Evolutionary conservation across 2,888 invertebrate genomes (phyloP).

Genomic region (Tachina grossa): DNA sequence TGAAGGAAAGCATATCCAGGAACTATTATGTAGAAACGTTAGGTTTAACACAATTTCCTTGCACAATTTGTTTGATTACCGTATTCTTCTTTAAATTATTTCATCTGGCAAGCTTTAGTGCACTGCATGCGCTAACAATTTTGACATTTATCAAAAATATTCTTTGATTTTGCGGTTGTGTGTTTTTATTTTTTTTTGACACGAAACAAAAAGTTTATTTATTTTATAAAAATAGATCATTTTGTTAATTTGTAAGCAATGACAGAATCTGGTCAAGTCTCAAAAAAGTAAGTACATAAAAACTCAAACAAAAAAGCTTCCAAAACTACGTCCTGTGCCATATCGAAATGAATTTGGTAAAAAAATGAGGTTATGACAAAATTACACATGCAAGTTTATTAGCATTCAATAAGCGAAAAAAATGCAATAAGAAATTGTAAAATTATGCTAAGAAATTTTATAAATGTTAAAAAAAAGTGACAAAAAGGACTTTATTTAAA

Average conservation of each 20-base stretch:
- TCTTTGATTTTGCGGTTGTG: conserved; percentile 4
- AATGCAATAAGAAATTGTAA: conserved; percentile 1
- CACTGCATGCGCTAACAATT: conserved; percentile 45
- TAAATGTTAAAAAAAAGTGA: background rate
- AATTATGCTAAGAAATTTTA: background rate
- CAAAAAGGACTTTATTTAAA: background rate
- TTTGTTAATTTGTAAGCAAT: conserved; percentile 71
- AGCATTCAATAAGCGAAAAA: background rate
- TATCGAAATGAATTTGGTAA: conserved; percentile 29
- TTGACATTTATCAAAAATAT: conserved; percentile 46
- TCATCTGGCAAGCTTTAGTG: conserved; percentile 23
- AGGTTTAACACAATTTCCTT: too few relatives aligned
- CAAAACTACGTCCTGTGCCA: background rate
- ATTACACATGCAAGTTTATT: conserved; percentile 51
- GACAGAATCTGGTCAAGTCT: conserved; percentile 79
- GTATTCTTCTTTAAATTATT: too few relatives aligned
- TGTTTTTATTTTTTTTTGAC: conserved; percentile 29
- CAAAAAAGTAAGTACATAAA: conserved; percentile 80
- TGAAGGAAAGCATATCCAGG: too few relatives aligned
- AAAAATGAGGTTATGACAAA: conserved; percentile 72
- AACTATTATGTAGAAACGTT: too few relatives aligned
- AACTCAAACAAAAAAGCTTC: background rate
- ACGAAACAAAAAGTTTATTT: conserved; percentile 40
- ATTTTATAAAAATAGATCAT: conserved; percentile 2
- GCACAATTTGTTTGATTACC: background rate